A percentile compares a stretch with the other conserved stretches of the same genome.
phyloP scores from a whole-genome alignment of 2,797 vertebrate genomes.

The Cottoperca gobio region DNA sequence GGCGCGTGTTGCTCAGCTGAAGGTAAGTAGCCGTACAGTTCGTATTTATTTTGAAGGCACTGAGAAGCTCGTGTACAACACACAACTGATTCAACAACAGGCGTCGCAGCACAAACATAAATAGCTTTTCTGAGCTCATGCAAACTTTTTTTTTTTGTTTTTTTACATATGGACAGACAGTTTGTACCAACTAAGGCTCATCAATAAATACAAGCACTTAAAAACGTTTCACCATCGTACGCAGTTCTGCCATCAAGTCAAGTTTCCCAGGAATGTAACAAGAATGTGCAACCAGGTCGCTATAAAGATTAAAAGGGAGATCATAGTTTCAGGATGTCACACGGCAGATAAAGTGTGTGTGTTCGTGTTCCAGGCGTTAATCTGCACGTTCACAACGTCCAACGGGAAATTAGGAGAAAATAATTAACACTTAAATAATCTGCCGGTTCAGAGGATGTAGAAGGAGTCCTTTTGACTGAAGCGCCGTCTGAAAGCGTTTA shows the following conservation, averaged over 20 bases:
- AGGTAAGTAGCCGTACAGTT: constrained; percentile 34
- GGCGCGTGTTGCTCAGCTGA: no score
- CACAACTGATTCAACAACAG: constrained; percentile 26
- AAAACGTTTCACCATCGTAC: constrained; percentile 37
- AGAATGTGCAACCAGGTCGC: constrained; percentile 58
- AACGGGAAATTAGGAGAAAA: no score
- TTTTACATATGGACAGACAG: constrained; percentile 38
- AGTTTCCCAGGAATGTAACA: constrained; percentile 82
- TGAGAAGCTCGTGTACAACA: constrained; percentile 38
- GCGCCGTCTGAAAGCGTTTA: no score
- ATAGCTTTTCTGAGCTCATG: constrained; percentile 63
- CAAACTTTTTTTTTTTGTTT: not conserved
- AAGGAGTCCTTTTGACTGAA: no score
- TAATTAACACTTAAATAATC: no score
- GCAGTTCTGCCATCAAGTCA: constrained; percentile 50
- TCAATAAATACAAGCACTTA: constrained; percentile 77
- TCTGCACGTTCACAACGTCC: no score
- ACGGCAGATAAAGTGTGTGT: not conserved
- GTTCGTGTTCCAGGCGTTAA: no score
- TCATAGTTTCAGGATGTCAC: not conserved
- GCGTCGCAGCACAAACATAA: constrained; percentile 58
- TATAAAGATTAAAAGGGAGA: constrained; percentile 6
- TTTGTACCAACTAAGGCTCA: constrained; percentile 46
- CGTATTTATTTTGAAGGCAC: constrained; percentile 63
- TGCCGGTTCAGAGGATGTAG: no score